Percentiles rank a stretch among this genome's conserved stretches.
These are phyloP conservation scores for Enteromius anoplus DNA, from an alignment of 2,797 vertebrate genomes.

Conservation along the genomic window DNA sequence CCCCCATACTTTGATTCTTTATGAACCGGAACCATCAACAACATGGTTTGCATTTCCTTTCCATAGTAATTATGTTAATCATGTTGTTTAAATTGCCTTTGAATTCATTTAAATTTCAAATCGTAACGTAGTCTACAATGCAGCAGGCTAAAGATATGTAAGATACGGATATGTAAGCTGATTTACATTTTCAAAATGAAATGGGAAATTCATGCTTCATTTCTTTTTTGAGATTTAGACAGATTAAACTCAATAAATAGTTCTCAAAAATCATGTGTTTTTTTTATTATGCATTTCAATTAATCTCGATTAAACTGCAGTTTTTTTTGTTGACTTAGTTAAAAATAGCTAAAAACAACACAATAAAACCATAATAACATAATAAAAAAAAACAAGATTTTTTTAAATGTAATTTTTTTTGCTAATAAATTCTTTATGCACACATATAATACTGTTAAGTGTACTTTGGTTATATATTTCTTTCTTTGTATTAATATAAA, in stretches of 20 bases:
- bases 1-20: background rate
- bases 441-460: background rate
- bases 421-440: too few relatives aligned
- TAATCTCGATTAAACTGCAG: too few relatives aligned
- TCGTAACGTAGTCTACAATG: background rate
- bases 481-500: background rate
- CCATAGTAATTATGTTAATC: background rate
- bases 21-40: background rate
- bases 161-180: background rate
- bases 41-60: conserved; percentile 17
- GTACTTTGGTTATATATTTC: background rate
- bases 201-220: background rate
- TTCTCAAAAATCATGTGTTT: too few relatives aligned
- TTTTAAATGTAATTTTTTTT: too few relatives aligned
- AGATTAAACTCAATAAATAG: background rate
- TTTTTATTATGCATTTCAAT: too few relatives aligned
- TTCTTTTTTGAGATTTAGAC: background rate
- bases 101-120: background rate
- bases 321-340: too few relatives aligned
- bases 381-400: too few relatives aligned
- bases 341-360: too few relatives aligned
- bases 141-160: background rate
- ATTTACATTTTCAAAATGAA: background rate
- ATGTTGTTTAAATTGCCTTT: conserved; percentile 12
- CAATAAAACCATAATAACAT: too few relatives aligned